These are phyloP conservation scores for Aplocera efformata DNA, from an alignment of 2,888 invertebrate genomes.

Conservation along the genomic window DNA sequence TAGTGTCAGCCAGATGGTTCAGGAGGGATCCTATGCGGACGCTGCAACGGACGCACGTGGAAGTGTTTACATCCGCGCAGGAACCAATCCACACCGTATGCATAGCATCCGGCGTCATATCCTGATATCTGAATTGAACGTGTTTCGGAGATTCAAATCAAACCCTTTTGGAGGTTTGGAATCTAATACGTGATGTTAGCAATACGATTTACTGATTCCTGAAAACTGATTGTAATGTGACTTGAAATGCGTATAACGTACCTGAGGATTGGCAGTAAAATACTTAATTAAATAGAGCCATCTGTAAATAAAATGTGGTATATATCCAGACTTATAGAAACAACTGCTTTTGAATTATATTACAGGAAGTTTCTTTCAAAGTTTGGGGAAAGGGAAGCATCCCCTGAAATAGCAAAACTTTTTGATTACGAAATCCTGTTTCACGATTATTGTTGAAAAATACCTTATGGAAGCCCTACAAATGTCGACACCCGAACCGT, in stretches of 20 bases:
- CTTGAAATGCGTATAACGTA: too few species aligned
- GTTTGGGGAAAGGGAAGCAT: background rate
- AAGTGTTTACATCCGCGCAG: constrained; percentile 69
- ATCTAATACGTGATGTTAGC: too few species aligned
- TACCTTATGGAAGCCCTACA: constrained; percentile 17
- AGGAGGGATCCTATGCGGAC: constrained; percentile 38
- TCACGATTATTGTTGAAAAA: background rate
- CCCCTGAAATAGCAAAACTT: background rate
- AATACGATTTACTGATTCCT: too few species aligned
- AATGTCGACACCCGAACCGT: constrained; percentile 38
- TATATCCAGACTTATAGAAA: too few species aligned
- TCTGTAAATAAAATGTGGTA: too few species aligned
- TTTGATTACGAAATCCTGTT: too few species aligned
- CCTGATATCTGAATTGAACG: too few species aligned
- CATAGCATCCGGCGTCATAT: constrained; percentile 38
- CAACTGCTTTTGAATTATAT: too few species aligned
- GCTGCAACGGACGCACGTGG: constrained; percentile 57
- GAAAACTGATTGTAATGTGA: too few species aligned
- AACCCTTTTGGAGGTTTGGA: too few species aligned
- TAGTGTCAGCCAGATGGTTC: constrained; percentile 21
- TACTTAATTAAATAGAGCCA: too few species aligned
- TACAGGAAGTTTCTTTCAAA: background rate
- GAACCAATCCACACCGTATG: constrained; percentile 35
- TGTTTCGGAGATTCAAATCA: constrained; percentile 3
- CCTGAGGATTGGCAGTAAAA: too few species aligned